Evolutionary conservation across 1,140 invertebrate genomes (phyloP).

Genomic region (Panagrolaimus sp.): DNA sequence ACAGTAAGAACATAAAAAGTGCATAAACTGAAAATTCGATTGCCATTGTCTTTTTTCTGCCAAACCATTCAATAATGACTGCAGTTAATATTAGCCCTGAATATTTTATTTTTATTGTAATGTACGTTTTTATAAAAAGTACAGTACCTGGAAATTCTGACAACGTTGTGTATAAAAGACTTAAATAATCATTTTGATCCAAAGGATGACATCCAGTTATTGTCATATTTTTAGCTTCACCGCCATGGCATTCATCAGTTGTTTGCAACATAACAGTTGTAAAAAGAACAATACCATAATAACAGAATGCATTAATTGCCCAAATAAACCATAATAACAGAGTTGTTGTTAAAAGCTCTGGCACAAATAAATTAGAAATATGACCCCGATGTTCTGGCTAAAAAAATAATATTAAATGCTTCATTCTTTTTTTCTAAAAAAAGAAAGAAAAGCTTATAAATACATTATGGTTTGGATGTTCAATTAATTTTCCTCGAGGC

Average conservation of each 20-base stretch:
- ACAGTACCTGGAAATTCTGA: slow-evolving; percentile 83
- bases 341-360: slow-evolving; percentile 68
- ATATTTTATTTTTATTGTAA: slow-evolving; percentile 18
- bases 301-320: slow-evolving; percentile 88
- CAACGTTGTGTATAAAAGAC: slow-evolving; percentile 85
- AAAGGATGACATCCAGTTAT: slow-evolving; percentile 72
- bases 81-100: slow-evolving; percentile 84
- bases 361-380: slow-evolving; percentile 41
- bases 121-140: not conserved
- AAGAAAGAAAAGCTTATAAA: slow-evolving; percentile 1
- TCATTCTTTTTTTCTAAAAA: not conserved
- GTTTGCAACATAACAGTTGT: slow-evolving; percentile 83
- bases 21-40: slow-evolving; percentile 83
- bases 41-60: slow-evolving; percentile 85
- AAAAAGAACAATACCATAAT: slow-evolving; percentile 89
- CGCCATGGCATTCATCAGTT: slow-evolving; percentile 63
- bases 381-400: slow-evolving; percentile 54
- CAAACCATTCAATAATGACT: slow-evolving; percentile 80
- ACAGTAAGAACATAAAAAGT: slow-evolving; percentile 73
- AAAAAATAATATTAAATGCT: slow-evolving; percentile 1
- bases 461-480: slow-evolving; percentile 67
- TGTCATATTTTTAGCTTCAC: slow-evolving; percentile 62
- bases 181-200: slow-evolving; percentile 77
- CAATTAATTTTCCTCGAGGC: slow-evolving; percentile 77
- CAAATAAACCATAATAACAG: slow-evolving; percentile 83